Evolutionary conservation across 2,113 vertebrate species (phyloP), one percentile per base, ranked within the genome.

Genomic region (Desmodus rotundus): DNA sequence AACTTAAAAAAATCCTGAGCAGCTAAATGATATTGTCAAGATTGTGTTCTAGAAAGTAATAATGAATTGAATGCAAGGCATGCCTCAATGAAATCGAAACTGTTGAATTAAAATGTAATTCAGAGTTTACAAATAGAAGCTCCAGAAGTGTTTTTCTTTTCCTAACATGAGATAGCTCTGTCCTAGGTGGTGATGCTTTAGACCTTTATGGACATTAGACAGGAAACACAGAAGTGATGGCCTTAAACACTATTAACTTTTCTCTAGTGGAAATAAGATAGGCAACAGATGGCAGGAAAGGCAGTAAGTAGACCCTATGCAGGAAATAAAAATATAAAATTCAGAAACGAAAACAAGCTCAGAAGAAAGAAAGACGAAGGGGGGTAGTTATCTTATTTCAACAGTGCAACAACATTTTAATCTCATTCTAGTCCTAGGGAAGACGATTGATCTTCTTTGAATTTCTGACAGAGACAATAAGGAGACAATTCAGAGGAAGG

Each of bases 251-350:
- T 80, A 83, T 85, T 68, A 76, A 41, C 33, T 91, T 85, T 96
- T 61, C n/a, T 86, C 47, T 81, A 52, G 45, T 76, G 33, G 17
- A 91, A 93, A 82, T n/a, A 96, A 31, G 65, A 81, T 91, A 43
- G 22, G 50, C 81, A 72, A 58, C 78, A 95, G 81, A 88, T 97
- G 91, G 68, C 28, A 84, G 26, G 15, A 91, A 93, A 73, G 5
- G 10, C 38, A 65, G 4, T 10, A 31, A 52, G 12, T n/a, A 85
- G 58, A 95, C 24, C 24, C 3, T 28, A 91, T 45, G 78, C 36
- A 89, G 38, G 19, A 87, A 84, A 91, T 61, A 43, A 93, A 93
- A 88, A 93, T n/a, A 41, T 52, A 94, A 94, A 90, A 54, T 92
- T 78, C 54, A 81, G 45, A 86, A 86, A 43, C 73, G 52, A 74